Base-by-base conservation (phyloP, 1,140 invertebrate genomes). In the Nixonia krombeini region DNA sequence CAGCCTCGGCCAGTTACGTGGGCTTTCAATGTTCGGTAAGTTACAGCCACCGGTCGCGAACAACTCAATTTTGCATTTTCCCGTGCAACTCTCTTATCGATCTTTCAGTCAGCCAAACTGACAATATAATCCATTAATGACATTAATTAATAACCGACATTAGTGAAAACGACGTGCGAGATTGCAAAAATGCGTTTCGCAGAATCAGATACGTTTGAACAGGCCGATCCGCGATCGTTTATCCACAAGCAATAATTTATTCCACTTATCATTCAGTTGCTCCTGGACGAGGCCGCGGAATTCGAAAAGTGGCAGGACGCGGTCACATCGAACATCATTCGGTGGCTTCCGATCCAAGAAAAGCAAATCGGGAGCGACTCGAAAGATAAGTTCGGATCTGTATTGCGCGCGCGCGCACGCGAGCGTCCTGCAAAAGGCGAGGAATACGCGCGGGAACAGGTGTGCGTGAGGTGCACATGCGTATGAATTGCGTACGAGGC, bases 401-500 rank as follows among this genome's bases (percentile, higher is more conserved):
- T n/a, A n/a, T n/a, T n/a, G n/a, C n/a, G n/a, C n/a, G n/a, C n/a
- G n/a, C n/a, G n/a, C n/a, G 72, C 61, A 70, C 31, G 44, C 12
- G 44, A 72, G 40, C n/a, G n/a, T n/a, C n/a, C n/a, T n/a, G n/a
- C n/a, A n/a, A 46, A 52, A 67, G 45, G n/a, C 44, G 62, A 38
- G 4, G 51, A 33, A 61, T 35, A 57, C 65, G 61, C 70, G 64
- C 63, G 74, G 53, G 42, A n/a, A 23, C 31, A 26, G 12, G 35
- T 17, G 21, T 16, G 17, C 23, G 23, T 17, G 26, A 9, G 33
- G 56, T 45, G 49, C 46, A 55, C 31, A 66, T 53, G 52, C 38
- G 52, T 33, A 26, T 33, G 16, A 68, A 72, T 73, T 72, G 70
- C 62, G 46, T 61, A 69, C 40, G 61, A 47, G 70, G 67, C 73